Percentiles rank a stretch among this genome's conserved stretches.
These are phyloP conservation scores for Atherinosoma microstoma DNA, from an alignment of 2,797 vertebrate species.

Conservation along the genomic window DNA sequence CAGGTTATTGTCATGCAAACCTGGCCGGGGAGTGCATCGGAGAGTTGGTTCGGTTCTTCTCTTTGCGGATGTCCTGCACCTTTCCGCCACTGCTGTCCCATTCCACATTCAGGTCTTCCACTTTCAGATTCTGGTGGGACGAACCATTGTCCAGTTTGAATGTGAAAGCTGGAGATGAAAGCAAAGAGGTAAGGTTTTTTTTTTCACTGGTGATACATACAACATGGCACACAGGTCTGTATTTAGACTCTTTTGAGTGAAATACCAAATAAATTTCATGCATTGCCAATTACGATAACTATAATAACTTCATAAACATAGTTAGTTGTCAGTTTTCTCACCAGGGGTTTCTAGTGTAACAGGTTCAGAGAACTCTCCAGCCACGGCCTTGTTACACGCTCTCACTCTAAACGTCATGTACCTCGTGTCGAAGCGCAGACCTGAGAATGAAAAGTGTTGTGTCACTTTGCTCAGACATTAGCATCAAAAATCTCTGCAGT, in stretches of 20 bases:
- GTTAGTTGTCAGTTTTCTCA: slow-evolving; percentile 58
- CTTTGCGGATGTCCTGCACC: slow-evolving; percentile 94
- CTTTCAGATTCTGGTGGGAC: slow-evolving; percentile 94
- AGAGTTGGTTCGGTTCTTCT: slow-evolving; percentile 90
- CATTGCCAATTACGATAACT: not conserved
- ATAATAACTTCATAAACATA: not conserved
- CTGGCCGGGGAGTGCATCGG: slow-evolving; percentile 95
- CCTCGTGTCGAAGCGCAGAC: slow-evolving; percentile 93
- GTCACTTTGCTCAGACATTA: not conserved
- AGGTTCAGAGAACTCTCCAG: slow-evolving; percentile 93
- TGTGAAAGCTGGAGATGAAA: slow-evolving; percentile 85
- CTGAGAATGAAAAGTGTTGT: slow-evolving; percentile 66
- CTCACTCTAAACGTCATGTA: slow-evolving; percentile 94
- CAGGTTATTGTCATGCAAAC: slow-evolving; percentile 68
- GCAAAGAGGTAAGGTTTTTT: not conserved
- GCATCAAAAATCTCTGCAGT: not conserved
- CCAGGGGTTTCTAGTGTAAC: slow-evolving; percentile 93
- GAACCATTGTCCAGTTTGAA: slow-evolving; percentile 92
- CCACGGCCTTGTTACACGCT: slow-evolving; percentile 95
- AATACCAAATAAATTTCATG: not conserved
- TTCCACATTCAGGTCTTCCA: slow-evolving; percentile 93
- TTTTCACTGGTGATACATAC: not conserved
- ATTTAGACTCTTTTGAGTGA: not conserved
- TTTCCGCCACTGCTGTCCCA: slow-evolving; percentile 96
- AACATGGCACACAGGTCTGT: not conserved